Percentiles rank a stretch among this genome's conserved stretches.
These are phyloP conservation scores for Heliconius hermathena DNA, from an alignment of 1,140 invertebrate species.

Conservation along the genomic window DNA sequence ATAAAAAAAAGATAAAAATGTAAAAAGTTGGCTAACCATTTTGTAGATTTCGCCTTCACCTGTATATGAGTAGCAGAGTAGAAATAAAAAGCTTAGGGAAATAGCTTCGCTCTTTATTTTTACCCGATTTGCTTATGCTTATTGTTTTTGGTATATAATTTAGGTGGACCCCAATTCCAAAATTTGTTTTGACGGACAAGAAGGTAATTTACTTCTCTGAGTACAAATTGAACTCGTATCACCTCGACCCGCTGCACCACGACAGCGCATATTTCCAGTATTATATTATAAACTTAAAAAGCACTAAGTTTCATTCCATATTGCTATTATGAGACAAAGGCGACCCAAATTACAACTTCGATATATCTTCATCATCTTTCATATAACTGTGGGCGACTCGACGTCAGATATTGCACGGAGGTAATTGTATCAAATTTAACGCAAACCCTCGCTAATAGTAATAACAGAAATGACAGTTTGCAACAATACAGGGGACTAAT, in stretches of 20 bases:
- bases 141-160: no score
- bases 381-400: not conserved
- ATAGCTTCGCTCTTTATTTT: no score
- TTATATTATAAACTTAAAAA: not conserved
- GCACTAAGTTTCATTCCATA: not conserved
- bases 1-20: no score
- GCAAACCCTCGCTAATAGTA: not conserved
- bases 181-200: not conserved
- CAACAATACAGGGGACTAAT: slow-evolving; percentile 19
- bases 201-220: not conserved
- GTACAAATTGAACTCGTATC: not conserved
- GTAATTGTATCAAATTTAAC: slow-evolving; percentile 20
- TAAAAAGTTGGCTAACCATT: not conserved
- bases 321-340: not conserved
- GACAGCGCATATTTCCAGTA: not conserved
- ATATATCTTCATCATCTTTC: not conserved
- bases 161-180: no score
- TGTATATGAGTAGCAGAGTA: not conserved
- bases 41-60: not conserved
- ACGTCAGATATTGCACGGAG: not conserved
- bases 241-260: not conserved
- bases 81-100: not conserved
- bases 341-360: slow-evolving; percentile 1
- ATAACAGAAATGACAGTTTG: slow-evolving; percentile 9
- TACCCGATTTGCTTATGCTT: no score